Evolutionary conservation across 2,888 invertebrate genomes (phyloP).

Genomic region (Orthosia incerta): DNA sequence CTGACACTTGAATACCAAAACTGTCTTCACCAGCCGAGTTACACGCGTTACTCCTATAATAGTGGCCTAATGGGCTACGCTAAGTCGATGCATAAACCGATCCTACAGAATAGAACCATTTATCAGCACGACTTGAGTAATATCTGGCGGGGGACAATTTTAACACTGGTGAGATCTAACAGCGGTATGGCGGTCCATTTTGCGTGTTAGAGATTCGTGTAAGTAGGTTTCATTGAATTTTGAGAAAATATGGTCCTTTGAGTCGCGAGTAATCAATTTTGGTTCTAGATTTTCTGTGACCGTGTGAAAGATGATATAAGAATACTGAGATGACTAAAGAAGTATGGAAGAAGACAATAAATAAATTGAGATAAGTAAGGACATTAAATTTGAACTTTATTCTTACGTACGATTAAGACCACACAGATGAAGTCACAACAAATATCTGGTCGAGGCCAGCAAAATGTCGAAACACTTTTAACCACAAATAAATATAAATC

Average conservation of each 20-base stretch:
- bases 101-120: conserved; percentile 81
- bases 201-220: conserved; percentile 6
- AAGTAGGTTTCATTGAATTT: conserved; percentile 28
- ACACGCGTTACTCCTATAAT: conserved; percentile 77
- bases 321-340: too few relatives aligned
- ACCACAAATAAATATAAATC: conserved; percentile 42
- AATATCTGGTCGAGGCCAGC: not conserved
- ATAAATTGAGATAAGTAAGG: too few relatives aligned
- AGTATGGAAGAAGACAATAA: too few relatives aligned
- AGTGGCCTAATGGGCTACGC: conserved; percentile 76
- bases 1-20: conserved; percentile 72
- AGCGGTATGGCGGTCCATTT: conserved; percentile 10
- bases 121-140: conserved; percentile 73
- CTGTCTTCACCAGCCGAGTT: conserved; percentile 65
- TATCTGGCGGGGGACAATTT: conserved; percentile 41
- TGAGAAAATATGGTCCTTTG: conserved; percentile 4
- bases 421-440: not conserved
- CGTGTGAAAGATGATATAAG: not conserved
- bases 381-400: too few relatives aligned
- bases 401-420: not conserved
- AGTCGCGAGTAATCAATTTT: not conserved
- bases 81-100: conserved; percentile 84
- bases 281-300: not conserved
- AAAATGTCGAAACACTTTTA: conserved; percentile 5
- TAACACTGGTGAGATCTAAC: conserved; percentile 39